Evolutionary conservation across 2,113 vertebrate genomes (phyloP).

Genomic region (Xiphophorus hellerii): DNA sequence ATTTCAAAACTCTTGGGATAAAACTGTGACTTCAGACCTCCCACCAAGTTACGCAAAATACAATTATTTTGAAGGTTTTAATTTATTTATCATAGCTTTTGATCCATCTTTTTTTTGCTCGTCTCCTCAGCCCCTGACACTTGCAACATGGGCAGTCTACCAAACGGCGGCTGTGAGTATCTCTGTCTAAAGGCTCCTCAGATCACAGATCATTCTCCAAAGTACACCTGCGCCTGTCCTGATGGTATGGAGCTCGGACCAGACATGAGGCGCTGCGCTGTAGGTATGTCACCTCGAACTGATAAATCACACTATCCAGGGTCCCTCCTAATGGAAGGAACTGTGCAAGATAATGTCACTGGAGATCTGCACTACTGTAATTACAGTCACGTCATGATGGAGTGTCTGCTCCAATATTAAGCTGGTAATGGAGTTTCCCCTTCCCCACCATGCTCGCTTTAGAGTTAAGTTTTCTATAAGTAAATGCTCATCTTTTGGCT

Average conservation of each 20-base stretch:
- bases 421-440: not conserved
- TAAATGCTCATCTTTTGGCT: conserved; percentile 21
- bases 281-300: conserved; percentile 76
- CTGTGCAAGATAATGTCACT: conserved; percentile 10
- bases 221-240: conserved; percentile 95
- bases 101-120: not conserved
- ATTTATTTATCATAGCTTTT: not conserved
- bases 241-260: conserved; percentile 92
- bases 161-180: conserved; percentile 96
- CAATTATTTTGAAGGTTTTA: not conserved
- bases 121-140: conserved; percentile 86
- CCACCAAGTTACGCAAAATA: not conserved
- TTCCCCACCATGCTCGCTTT: not conserved
- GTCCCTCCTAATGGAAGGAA: conserved; percentile 3
- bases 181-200: conserved; percentile 96
- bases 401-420: not conserved
- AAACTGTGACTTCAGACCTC: not conserved
- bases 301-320: conserved; percentile 22
- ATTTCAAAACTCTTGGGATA: not conserved
- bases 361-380: conserved; percentile 6
- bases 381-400: conserved; percentile 17
- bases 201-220: conserved; percentile 91
- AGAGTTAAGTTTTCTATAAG: conserved; percentile 22
- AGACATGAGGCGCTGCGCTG: conserved; percentile 93
- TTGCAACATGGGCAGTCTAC: conserved; percentile 89